Evolutionary conservation across 2,888 invertebrate species (phyloP).

Genomic region (Agrenia bidenticulata): DNA sequence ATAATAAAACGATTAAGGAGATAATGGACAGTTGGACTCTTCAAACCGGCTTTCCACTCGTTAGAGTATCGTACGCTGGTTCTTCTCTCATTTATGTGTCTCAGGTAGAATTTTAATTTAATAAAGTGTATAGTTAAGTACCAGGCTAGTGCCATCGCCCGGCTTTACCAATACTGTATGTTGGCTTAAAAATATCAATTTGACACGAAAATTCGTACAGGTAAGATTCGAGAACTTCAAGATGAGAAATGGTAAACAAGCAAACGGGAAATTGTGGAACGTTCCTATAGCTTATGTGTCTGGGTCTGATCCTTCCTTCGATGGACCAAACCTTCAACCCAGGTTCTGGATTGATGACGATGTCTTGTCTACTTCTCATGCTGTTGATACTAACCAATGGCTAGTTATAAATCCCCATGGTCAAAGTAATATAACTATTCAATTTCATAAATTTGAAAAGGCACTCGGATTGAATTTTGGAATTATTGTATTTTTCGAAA

Average conservation of each 20-base stretch:
- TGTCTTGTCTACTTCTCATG: neutral
- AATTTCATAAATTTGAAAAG: neutral
- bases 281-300: constrained; percentile 4
- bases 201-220: neutral
- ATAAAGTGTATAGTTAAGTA: neutral
- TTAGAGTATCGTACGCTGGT: constrained; percentile 14
- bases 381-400: constrained; percentile 25
- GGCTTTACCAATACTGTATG: neutral
- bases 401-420: constrained; percentile 25
- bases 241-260: neutral
- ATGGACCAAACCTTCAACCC: neutral
- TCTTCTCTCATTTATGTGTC: constrained; percentile 11
- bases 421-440: constrained; percentile 2
- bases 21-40: constrained; percentile 35
- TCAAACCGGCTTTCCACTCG: constrained; percentile 24
- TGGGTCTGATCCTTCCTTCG: neutral
- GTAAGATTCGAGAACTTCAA: constrained; percentile 13
- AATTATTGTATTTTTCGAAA: constrained; percentile 3
- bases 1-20: constrained; percentile 17
- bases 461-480: neutral
- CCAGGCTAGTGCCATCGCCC: neutral
- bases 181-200: neutral
- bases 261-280: neutral
- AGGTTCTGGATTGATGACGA: constrained; percentile 26
- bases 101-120: constrained; percentile 12